Base-by-base conservation (phyloP, 2,113 vertebrate species). In the Oryzias woworae region DNA sequence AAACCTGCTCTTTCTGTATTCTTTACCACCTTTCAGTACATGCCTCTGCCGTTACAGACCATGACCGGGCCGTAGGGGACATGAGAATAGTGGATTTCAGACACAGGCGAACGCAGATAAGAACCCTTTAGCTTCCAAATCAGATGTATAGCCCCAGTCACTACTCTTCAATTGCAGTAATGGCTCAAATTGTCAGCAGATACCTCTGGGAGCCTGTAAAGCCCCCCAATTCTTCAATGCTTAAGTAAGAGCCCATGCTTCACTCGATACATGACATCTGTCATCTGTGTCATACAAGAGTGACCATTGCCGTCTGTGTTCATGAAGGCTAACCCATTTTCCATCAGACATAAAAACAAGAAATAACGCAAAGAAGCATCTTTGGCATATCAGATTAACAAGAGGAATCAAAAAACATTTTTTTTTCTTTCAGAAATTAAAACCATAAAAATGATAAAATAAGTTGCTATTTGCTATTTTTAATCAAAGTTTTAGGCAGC, bases 101-200 rank as follows among this genome's bases (percentile, higher is more conserved):
- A 70, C 56, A 60, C 36, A 63, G 54, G 66, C 66, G 66, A 47
- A 43, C 22, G 62, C 58, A 64, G 50, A 66, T 58, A 69, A 76
- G 71, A 59, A 61, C 67, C 53, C 57, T 45, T 43, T 23, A 55
- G 60, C 52, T 62, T 56, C 62, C 77, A 83, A 77, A 84, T 85
- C 72, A 72, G 47, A 77, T 53, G 73, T 3, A 14, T 48, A 47
- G 67, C 65, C 42, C 58, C 7, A 46, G 75, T 72, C 69, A 24
- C 17, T 20, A 28, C 66, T 57, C 61, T 50, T 73, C 69, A 62
- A 62, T 69, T 65, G 81, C 62, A 65, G 62, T 75, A 83, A 77
- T 77, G 72, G 69, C 72, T 83, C 56, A 73, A 65, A 59, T 49
- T 71, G 78, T 82, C 84, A 75, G 71, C 47, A n/a, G 41, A 5